phyloP scores from a whole-genome alignment of 2,888 invertebrate species.

The Drosophila mimetica region DNA sequence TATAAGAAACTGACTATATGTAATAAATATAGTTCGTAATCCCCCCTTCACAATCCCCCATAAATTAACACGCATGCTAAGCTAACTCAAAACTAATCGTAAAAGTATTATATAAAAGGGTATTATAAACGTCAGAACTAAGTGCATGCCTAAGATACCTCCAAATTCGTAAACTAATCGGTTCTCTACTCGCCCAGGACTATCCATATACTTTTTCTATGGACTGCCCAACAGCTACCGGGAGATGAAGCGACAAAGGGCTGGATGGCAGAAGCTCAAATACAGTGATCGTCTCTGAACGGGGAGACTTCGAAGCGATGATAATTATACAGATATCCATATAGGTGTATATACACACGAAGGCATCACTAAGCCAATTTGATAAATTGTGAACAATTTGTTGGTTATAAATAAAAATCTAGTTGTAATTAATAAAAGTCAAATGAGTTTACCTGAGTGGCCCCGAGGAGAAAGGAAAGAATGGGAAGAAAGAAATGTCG shows the following conservation, averaged over 20 bases:
- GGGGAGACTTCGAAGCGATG: slow-evolving; percentile 2
- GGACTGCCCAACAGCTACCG: slow-evolving; percentile 86
- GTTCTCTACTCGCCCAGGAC: slow-evolving; percentile 85
- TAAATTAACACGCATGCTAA: slow-evolving; percentile 30
- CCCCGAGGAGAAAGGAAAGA: slow-evolving; percentile 3
- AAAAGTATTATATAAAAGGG: slow-evolving; percentile 25
- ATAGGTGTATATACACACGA: slow-evolving; percentile 33
- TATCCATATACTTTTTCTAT: slow-evolving; percentile 89
- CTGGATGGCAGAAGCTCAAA: slow-evolving; percentile 83
- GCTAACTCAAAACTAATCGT: slow-evolving; percentile 37
- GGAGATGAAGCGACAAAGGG: slow-evolving; percentile 77
- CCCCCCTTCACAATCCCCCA: slow-evolving; percentile 3
- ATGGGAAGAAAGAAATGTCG: slow-evolving; percentile 53
- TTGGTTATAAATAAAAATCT: slow-evolving; percentile 74
- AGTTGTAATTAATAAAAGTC: slow-evolving; percentile 75
- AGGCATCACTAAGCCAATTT: slow-evolving; percentile 59
- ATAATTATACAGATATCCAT: slow-evolving; percentile 17
- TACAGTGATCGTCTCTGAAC: slow-evolving; percentile 71
- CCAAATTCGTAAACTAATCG: slow-evolving; percentile 19
- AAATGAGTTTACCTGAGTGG: slow-evolving; percentile 47
- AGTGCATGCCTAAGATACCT: slow-evolving; percentile 20
- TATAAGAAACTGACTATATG: neutral
- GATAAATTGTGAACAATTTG: slow-evolving; percentile 75
- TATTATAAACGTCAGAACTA: slow-evolving; percentile 28
- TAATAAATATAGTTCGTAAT: neutral